Percentiles rank a stretch among this genome's conserved stretches.
Conservation (phyloP, 2,888 invertebrate genomes). For the Drosophila phalerata region DNA sequence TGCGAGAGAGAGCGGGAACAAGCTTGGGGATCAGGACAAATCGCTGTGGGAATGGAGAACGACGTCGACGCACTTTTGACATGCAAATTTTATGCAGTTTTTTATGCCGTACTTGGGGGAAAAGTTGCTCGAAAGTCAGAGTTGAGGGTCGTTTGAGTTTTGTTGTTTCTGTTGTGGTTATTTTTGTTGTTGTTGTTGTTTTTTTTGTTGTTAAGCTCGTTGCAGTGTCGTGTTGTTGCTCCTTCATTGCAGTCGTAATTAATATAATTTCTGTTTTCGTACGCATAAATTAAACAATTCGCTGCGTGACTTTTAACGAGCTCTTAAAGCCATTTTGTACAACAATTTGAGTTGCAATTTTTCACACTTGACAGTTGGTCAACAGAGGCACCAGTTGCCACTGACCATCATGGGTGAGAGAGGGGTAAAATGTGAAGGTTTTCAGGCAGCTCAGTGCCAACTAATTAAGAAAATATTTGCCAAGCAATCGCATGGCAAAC, state of each 20-base stretch:
- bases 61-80: slow-evolving; percentile 75
- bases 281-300: slow-evolving; percentile 78
- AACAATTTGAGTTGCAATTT: slow-evolving; percentile 78
- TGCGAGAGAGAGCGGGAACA: not conserved
- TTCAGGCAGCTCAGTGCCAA: slow-evolving; percentile 52
- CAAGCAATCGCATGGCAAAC: slow-evolving; percentile 61
- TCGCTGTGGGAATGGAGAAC: slow-evolving; percentile 34
- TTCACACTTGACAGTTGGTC: slow-evolving; percentile 78
- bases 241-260: slow-evolving; percentile 68
- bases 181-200: not conserved
- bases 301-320: slow-evolving; percentile 80
- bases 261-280: slow-evolving; percentile 78
- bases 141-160: slow-evolving; percentile 26
- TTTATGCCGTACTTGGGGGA: slow-evolving; percentile 43
- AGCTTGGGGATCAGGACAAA: slow-evolving; percentile 27
- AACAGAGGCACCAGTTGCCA: slow-evolving; percentile 17
- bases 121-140: slow-evolving; percentile 31
- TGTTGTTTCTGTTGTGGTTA: not conserved
- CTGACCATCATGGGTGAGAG: not conserved
- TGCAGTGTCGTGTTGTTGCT: slow-evolving; percentile 51
- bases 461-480: slow-evolving; percentile 80
- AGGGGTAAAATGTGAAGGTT: slow-evolving; percentile 35
- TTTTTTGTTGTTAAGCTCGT: slow-evolving; percentile 26
- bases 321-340: slow-evolving; percentile 78
- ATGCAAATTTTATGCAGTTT: slow-evolving; percentile 76